These are phyloP conservation scores for Lutjanus campechanus DNA, from an alignment of 2,797 vertebrate genomes.

Conservation along the genomic window DNA sequence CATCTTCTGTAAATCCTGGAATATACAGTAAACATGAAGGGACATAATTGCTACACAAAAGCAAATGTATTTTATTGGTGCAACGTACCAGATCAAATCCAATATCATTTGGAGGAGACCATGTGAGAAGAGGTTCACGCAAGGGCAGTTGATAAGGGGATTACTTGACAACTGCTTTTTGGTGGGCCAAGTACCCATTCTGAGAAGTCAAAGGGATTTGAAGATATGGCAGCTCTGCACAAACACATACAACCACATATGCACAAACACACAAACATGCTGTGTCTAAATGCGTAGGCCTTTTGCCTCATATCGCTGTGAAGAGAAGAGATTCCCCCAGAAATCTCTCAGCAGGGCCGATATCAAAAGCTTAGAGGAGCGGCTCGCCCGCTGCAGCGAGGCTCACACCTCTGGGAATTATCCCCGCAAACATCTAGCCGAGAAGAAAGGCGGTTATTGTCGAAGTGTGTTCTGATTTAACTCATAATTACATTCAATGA, in stretches of 20 bases:
- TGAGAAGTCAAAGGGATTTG: constrained; percentile 58
- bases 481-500: constrained; percentile 60
- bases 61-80: constrained; percentile 46
- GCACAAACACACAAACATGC: constrained; percentile 38
- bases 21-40: not conserved
- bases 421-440: constrained; percentile 46
- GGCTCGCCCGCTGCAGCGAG: constrained; percentile 40
- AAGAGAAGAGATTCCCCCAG: constrained; percentile 57
- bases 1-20: not conserved
- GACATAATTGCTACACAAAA: constrained; percentile 8
- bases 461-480: constrained; percentile 54
- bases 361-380: constrained; percentile 68
- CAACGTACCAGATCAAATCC: constrained; percentile 46
- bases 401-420: constrained; percentile 68
- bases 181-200: constrained; percentile 43
- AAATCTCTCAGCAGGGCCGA: constrained; percentile 61
- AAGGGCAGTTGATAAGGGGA: constrained; percentile 58
- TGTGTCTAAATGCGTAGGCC: constrained; percentile 30
- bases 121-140: constrained; percentile 39
- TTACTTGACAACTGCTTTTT: constrained; percentile 57
- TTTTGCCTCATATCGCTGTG: constrained; percentile 57
- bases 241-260: constrained; percentile 15
- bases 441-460: constrained; percentile 55
- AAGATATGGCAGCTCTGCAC: constrained; percentile 37
- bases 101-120: constrained; percentile 49